Evolutionary conservation across 1,140 invertebrate species (phyloP).

Genomic region (Homalodisca vitripennis): DNA sequence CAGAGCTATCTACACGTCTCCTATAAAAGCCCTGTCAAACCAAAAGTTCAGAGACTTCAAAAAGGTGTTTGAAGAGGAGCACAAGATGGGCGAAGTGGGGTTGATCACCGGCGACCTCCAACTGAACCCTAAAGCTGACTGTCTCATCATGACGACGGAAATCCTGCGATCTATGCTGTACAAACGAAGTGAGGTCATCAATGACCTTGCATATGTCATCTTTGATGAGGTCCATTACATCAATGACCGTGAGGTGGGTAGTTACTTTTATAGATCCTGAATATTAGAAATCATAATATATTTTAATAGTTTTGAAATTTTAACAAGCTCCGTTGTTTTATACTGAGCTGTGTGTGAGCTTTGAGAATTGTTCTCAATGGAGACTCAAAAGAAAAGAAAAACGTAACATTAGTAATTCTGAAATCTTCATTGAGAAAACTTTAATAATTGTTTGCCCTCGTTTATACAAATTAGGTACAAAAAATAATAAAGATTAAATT

Average conservation of each 20-base stretch:
- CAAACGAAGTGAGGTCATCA: constrained; percentile 71
- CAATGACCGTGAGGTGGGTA: constrained; percentile 86
- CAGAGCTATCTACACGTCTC: constrained; percentile 97
- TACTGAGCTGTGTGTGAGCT: too few relatives aligned
- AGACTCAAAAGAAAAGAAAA: too few relatives aligned
- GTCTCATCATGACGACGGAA: constrained; percentile 99
- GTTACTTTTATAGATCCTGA: too few relatives aligned
- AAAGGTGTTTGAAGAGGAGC: constrained; percentile 75
- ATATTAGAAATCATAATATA: too few relatives aligned
- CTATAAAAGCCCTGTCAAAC: constrained; percentile 98
- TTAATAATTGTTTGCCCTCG: too few relatives aligned
- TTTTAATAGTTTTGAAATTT: too few relatives aligned
- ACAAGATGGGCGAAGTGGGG: constrained; percentile 62
- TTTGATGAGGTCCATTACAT: constrained; percentile 99
- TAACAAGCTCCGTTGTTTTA: too few relatives aligned
- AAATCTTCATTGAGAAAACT: too few relatives aligned
- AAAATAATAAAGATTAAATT: too few relatives aligned
- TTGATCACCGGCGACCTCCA: constrained; percentile 96
- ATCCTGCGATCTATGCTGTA: constrained; percentile 72
- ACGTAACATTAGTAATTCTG: too few relatives aligned
- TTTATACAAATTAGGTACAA: too few relatives aligned
- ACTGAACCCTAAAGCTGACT: constrained; percentile 89
- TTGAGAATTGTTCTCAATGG: too few relatives aligned
- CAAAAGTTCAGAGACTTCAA: constrained; percentile 99
- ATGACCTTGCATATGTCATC: constrained; percentile 98